These are phyloP conservation scores for Caloenas nicobarica DNA, from an alignment of 2,113 vertebrate genomes.

Conservation along the genomic window DNA sequence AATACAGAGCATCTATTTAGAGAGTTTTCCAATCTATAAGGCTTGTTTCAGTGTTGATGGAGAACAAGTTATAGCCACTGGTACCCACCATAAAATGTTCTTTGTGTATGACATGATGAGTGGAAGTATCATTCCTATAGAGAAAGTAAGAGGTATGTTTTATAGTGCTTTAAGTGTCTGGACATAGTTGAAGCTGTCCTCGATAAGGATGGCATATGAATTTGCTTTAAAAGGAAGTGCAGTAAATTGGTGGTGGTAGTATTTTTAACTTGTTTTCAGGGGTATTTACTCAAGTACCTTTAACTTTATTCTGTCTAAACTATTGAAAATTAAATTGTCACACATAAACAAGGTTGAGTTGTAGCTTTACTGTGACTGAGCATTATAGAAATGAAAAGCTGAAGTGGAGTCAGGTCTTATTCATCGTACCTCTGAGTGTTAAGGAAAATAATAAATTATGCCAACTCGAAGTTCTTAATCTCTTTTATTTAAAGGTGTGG, in stretches of 20 bases:
- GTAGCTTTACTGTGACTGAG: neutral
- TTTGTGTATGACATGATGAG: constrained; percentile 97
- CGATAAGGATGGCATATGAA: neutral
- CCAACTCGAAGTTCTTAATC: neutral
- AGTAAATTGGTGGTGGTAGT: neutral
- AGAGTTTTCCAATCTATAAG: constrained; percentile 87
- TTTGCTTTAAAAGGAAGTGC: neutral
- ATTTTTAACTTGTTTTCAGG: neutral
- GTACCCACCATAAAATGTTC: constrained; percentile 85
- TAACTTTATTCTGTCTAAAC: neutral
- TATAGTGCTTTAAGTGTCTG: neutral
- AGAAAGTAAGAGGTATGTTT: constrained; percentile 83
- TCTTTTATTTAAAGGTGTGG: constrained; percentile 80
- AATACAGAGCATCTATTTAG: constrained; percentile 94
- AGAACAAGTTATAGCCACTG: constrained; percentile 88
- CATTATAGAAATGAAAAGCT: neutral
- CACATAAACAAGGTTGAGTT: neutral
- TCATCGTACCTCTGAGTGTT: neutral
- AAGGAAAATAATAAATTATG: neutral
- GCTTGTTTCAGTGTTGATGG: constrained; percentile 87
- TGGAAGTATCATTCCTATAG: constrained; percentile 84
- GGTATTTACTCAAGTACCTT: neutral
- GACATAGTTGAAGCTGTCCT: neutral
- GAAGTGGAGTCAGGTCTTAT: neutral
- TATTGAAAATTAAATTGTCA: neutral